Evolutionary conservation across 2,797 vertebrate species (phyloP), one percentile per base, ranked within the genome.

Genomic region (Synanceia verrucosa): DNA sequence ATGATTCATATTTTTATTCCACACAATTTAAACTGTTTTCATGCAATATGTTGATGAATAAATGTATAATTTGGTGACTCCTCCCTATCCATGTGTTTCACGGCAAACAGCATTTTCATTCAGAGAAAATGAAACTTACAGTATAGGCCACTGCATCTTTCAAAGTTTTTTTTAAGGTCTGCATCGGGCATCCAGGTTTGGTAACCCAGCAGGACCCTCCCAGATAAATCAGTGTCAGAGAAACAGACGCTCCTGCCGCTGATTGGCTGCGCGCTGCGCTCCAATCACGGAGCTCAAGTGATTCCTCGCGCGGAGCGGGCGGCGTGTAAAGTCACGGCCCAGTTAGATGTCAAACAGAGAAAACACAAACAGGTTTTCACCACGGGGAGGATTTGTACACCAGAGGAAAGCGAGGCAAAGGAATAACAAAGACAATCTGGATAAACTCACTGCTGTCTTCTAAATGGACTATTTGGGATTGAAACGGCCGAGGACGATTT

Each of bases 241-340:
- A 28, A 60, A 82, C 43, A 83, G 85, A 7, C 90, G 91, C 87
- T 93, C 84, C 53, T 1, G 5, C 57, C 56, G 66, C 65, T 89
- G 85, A 92, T 92, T 93, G 91, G 93, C 86, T 85, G 9, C 41
- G 13, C 50, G 44, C 53, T 51, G 41, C 23, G 73, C 83, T 78
- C 88, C 91, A 92, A 90, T 87, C 89, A 90, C 78, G 24, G 86
- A 28, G 26, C 64, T 18, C 79, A 21, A 82, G 70, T 81, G 85
- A 84, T 82, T 86, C 60, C 78, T 70, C 60, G 69, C 78, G 73
- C 64, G 23, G 50, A 41, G 75, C 72, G 43, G 66, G 50, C 70
- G 64, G 67, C 70, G 73, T 29, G 71, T 9, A 53, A 56, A 70
- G 21, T 70, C 55, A 31, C 46, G 36, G 21, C 56, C 79, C 77